Evolutionary conservation across 2,888 invertebrate genomes (phyloP), one percentile per base, ranked within the genome.

Genomic region (Drosophila tanythrix): DNA sequence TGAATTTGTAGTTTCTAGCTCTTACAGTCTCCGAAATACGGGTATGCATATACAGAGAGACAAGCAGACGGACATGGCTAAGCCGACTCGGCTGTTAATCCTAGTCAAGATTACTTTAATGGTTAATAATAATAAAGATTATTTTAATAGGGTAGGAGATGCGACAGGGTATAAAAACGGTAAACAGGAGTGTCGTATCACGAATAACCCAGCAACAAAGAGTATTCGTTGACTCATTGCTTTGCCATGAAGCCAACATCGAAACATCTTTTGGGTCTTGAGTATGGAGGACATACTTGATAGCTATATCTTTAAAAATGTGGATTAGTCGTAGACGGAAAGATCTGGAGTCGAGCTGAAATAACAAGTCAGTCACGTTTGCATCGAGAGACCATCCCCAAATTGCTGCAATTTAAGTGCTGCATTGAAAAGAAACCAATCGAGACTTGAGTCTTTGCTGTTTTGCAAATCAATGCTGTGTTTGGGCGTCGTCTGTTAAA

Each of bases 211-310:
- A n/a, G 18, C n/a, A 40, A 40, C 33, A 52, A 67, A 64, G 21
- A 43, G 40, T 74, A 72, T 73, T 48, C 70, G 86, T 86, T 82
- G 83, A 86, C 83, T 86, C 84, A 88, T 70, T 74, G 68, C 82
- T 69, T 88, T 86, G 83, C 83, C 86, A 83, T 67, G 67, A 70
- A 52, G 31, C 53, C 43, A 70, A 69, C 25, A 65, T 46, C 64
- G 58, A 53, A 81, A 74, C 64, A 73, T 68, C 67, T 69, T 57
- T 46, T 31, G 38, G 43, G 52, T 33, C 55, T 55, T 55, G 36
- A 36, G 52, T 63, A 40, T 48, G 35, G 52, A 62, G 67, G 13
- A 6, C 13, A 7, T 5, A 15, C 29, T 29, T 2, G 18, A 11
- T 18, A 2, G 81, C 56, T 73, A 70, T 69, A 31, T 36, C 29